These are phyloP conservation scores for Thamnophis elegans DNA, from an alignment of 2,797 vertebrate species.

Conservation along the genomic window DNA sequence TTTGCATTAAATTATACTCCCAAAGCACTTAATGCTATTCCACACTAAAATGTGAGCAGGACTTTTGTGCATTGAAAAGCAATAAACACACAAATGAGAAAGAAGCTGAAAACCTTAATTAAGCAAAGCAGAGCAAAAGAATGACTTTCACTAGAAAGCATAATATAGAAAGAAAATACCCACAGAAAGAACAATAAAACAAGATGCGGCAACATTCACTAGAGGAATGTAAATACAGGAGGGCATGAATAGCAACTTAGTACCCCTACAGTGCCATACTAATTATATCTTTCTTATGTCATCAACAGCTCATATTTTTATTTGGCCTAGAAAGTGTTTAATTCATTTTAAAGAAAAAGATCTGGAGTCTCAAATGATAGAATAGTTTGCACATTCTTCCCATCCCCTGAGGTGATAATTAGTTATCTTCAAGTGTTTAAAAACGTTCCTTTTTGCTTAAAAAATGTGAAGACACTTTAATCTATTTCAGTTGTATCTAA, in stretches of 20 bases:
- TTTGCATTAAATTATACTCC: neutral
- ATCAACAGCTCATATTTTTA: conserved; percentile 3
- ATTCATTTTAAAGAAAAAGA: neutral
- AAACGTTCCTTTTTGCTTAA: neutral
- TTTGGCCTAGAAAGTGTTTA: neutral
- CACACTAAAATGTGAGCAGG: neutral
- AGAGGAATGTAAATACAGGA: neutral
- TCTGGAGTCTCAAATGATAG: neutral
- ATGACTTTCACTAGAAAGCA: neutral
- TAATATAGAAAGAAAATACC: neutral
- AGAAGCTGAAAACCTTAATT: neutral
- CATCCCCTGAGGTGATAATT: neutral
- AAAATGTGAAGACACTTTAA: neutral
- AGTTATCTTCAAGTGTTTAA: neutral
- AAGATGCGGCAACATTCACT: neutral
- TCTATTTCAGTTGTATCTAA: neutral
- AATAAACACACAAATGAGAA: neutral
- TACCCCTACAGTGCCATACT: neutral
- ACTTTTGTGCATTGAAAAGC: neutral
- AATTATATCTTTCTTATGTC: neutral
- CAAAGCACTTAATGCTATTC: neutral
- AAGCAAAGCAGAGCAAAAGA: neutral
- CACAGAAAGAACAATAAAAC: neutral
- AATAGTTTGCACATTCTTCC: neutral
- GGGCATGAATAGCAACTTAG: neutral